phyloP scores from a whole-genome alignment of 2,888 invertebrate species.

The Molorchus minor region DNA sequence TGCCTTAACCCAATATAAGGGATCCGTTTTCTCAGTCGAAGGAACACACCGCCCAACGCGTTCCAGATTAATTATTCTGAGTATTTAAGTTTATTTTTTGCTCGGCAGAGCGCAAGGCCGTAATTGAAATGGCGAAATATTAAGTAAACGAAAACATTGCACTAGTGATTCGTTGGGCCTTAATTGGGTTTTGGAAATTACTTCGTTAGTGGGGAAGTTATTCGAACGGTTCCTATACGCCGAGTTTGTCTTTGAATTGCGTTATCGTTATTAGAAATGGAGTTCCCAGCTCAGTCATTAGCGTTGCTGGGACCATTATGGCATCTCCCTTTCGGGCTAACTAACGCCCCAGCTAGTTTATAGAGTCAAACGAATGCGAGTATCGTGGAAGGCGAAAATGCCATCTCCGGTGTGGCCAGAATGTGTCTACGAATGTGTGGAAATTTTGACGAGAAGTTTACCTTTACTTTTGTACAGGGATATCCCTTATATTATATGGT shows the following conservation, averaged over 20 bases:
- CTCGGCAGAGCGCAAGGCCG: constrained; percentile 10
- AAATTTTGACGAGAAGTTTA: no score
- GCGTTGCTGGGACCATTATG: constrained; percentile 36
- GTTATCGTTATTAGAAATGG: constrained; percentile 48
- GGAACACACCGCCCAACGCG: constrained; percentile 4
- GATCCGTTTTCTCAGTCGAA: no score
- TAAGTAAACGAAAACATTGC: constrained; percentile 45
- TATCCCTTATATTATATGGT: no score
- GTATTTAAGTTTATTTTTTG: constrained; percentile 23
- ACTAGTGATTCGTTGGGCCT: constrained; percentile 45
- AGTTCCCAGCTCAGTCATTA: constrained; percentile 44
- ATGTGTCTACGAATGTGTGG: neutral
- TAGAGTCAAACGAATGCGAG: neutral
- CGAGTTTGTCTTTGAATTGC: constrained; percentile 45
- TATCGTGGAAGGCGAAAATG: neutral
- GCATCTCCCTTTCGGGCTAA: constrained; percentile 11
- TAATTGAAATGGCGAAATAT: constrained; percentile 43
- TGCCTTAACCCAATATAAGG: neutral
- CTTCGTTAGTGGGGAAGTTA: constrained; percentile 40
- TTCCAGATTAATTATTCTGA: constrained; percentile 14
- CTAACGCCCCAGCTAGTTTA: constrained; percentile 3
- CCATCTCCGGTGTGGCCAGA: neutral
- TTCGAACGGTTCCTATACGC: constrained; percentile 37
- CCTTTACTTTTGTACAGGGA: no score
- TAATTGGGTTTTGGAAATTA: constrained; percentile 50